Evolutionary conservation across 2,797 vertebrate genomes (phyloP).

Genomic region (Octomys mimax): DNA sequence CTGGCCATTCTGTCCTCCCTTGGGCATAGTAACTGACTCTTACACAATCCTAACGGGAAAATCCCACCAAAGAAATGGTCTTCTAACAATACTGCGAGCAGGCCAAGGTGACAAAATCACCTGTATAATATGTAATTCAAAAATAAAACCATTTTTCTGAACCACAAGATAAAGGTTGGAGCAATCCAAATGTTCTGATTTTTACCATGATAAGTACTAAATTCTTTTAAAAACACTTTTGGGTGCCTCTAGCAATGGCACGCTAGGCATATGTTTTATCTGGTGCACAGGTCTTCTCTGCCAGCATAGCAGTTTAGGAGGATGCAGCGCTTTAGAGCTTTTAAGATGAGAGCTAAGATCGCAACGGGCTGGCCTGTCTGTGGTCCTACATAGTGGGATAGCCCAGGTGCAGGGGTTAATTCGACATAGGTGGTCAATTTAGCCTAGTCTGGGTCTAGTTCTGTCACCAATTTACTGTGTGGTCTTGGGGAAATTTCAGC

Average conservation of each 20-base stretch:
- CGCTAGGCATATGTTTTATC: neutral
- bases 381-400: neutral
- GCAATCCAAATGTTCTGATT: neutral
- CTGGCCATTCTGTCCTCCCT: neutral
- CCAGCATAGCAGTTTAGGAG: neutral
- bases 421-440: neutral
- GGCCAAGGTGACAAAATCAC: neutral
- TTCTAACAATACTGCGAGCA: neutral
- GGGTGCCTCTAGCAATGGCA: neutral
- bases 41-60: neutral
- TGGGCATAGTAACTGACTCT: neutral
- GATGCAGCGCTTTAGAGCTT: neutral
- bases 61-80: neutral
- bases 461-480: neutral
- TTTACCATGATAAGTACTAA: neutral
- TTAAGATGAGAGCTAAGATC: neutral
- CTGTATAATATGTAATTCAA: neutral
- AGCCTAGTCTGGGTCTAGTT: neutral
- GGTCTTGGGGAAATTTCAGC: constrained; percentile 20
- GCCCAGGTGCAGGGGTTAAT: neutral
- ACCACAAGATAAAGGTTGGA: constrained; percentile 38
- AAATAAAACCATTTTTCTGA: constrained; percentile 26
- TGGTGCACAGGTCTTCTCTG: neutral
- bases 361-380: neutral
- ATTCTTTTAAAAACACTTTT: neutral